Evolutionary conservation across 2,797 vertebrate species (phyloP), one percentile per base, ranked within the genome.

Genomic region (Channallabes apus): DNA sequence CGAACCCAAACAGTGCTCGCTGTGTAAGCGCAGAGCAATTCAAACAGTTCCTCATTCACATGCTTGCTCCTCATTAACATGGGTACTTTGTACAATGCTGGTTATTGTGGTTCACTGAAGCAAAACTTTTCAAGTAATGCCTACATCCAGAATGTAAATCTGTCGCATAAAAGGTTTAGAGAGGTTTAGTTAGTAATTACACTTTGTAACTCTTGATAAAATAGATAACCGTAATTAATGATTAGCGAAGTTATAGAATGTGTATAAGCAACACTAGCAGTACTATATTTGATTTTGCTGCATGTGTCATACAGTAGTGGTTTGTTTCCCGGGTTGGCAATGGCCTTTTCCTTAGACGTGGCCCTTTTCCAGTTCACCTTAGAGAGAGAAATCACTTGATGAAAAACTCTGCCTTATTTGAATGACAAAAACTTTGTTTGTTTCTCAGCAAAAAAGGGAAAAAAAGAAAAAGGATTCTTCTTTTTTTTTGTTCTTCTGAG

Each of bases 311-410:
- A 94, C 97, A 97, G 80, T 98, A 99, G 94, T 98, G 99, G 94
- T 97, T 97, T 94, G 98, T 99, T 91, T 99, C 98, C 95, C 95
- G 98, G 95, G 98, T 99, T 87, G 98, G 97, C 59, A 97, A 98
- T 81, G 98, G 97, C 90, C 94, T 99, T 92, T 99, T 99, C 95
- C 95, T 51, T 99, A 94, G 98, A 99, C 93, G 97, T 99, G 82
- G 96, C 96, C 73, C 93, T 98, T 82, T 98, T 97, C 90, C 98
- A 99, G 94, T 99, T 96, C 94, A 99, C 98, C 90, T 98, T 97
- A 1, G 95, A 99, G 94, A 98, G 97, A 27, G 98, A 98, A 88
- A 98, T 99, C 94, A 99, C 98, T 86, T 98, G 97, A 94, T 99
- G 98, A 96, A 89, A 99, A 98, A 93, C 96, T 99, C 92, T 98